Base-by-base conservation (phyloP, 2,888 invertebrate genomes). In the Dione vanillae region DNA sequence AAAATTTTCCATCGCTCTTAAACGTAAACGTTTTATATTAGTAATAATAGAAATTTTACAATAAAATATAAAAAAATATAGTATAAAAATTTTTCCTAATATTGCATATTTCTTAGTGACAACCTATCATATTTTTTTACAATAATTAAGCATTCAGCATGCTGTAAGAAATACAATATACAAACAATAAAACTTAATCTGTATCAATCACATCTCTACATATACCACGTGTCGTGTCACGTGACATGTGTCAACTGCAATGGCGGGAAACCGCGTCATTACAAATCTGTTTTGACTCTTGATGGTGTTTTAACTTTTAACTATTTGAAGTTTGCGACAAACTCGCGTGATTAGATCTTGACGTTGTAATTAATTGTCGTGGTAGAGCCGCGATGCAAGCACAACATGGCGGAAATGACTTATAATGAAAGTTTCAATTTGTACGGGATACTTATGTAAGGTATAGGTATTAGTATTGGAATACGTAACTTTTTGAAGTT, bases 231-330 rank as follows among this genome's bases (percentile, higher is more conserved):
- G 59, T 20, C 47, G 47, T 43, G 43, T 27, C 35, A 11, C 68
- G 52, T 45, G 62, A 14, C 62, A 43, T 19, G 35, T 51, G 65
- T 70, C 65, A 59, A 65, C 61, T 70, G 54, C 70, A 68, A 68
- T 62, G 68, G 68, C 68, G 68, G 62, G 68, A 68, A 70, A 62
- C 70, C 59, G 61, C 52, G 59, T 61, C 67, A 62, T 67, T 70
- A 61, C 56, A 67, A 62, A 61, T 70, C 67, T 54, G 70, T 67
- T 51, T 61, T 49, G 40, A 40, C 40, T 49, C 35, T 37, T 62
- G 49, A 62, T 49, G 62, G 47, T 16, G 45, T 62, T 62, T 62
- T 62, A 37, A 62, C 27, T 51, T 62, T 40, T 37, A 19, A 64
- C 16, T 49, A 47, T 59, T 54, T 51, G 51, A 61, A 66, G 47